phyloP scores from a whole-genome alignment of 2,113 vertebrate genomes.

The Dromaius novaehollandiae region DNA sequence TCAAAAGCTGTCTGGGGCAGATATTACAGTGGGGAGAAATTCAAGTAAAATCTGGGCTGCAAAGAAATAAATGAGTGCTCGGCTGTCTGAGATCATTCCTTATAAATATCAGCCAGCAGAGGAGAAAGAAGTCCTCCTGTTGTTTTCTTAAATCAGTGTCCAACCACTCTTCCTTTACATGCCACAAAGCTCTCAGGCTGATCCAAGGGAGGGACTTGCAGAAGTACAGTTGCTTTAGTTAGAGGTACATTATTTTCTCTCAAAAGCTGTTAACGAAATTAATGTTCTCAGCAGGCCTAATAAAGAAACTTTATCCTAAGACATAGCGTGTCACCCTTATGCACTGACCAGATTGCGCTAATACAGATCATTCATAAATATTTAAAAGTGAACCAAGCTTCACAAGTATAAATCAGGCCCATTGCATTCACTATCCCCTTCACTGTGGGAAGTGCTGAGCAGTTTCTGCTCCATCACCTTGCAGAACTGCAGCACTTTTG shows the following conservation, averaged over 20 bases:
- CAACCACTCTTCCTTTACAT: background rate
- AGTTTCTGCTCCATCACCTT: background rate
- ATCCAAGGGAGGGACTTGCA: background rate
- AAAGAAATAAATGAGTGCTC: background rate
- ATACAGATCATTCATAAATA: background rate
- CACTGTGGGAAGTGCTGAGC: accelerated
- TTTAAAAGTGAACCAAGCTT: background rate
- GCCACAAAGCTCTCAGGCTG: background rate
- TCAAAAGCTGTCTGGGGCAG: background rate
- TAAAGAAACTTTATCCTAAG: background rate
- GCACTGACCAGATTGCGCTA: background rate
- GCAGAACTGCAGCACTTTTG: background rate
- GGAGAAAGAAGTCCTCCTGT: background rate
- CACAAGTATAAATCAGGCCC: background rate
- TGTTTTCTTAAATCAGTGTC: background rate
- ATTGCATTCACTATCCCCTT: accelerated
- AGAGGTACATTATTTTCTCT: background rate
- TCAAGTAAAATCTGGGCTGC: background rate
- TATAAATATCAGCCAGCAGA: background rate
- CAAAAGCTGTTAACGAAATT: background rate
- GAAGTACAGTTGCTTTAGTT: background rate
- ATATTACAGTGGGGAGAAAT: background rate
- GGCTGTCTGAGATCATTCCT: background rate
- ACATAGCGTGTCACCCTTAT: accelerated
- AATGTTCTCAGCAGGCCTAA: background rate